phyloP scores from a whole-genome alignment of 2,888 invertebrate genomes.

The Eilema caniola region DNA sequence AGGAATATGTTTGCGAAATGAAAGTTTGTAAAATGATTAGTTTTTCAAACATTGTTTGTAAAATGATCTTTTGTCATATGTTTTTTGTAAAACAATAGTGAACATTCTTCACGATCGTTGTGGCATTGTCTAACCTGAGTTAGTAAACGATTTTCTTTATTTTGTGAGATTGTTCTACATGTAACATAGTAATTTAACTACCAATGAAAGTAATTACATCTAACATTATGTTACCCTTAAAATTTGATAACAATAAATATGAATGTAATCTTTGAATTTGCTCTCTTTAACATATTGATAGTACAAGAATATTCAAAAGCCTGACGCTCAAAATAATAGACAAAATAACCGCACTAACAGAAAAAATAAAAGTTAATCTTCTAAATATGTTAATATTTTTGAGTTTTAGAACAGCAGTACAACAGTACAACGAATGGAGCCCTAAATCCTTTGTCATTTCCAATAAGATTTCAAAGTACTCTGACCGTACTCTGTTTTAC shows the following conservation, averaged over 20 bases:
- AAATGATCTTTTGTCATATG: no score
- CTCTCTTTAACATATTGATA: background rate
- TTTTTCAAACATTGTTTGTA: no score
- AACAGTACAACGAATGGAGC: constrained; percentile 39
- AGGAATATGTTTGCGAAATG: no score
- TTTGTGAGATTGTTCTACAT: background rate
- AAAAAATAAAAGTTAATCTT: constrained; percentile 28
- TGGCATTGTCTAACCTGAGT: background rate
- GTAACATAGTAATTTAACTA: no score
- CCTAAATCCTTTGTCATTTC: constrained; percentile 45
- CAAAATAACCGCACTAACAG: constrained; percentile 21
- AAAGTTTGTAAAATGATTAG: no score
- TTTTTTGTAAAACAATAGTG: no score
- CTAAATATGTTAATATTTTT: constrained; percentile 45
- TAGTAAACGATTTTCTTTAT: background rate
- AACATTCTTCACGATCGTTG: no score
- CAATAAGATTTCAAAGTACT: constrained; percentile 50
- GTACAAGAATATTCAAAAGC: background rate
- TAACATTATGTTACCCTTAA: background rate
- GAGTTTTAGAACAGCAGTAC: no score
- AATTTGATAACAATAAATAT: background rate
- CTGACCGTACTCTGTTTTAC: constrained; percentile 31
- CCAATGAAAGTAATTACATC: background rate
- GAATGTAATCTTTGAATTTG: no score
- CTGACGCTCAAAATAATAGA: background rate